Percentiles rank a stretch among this genome's conserved stretches.
Conservation (phyloP, 2,888 invertebrate species). For the Hedychridium roseum region DNA sequence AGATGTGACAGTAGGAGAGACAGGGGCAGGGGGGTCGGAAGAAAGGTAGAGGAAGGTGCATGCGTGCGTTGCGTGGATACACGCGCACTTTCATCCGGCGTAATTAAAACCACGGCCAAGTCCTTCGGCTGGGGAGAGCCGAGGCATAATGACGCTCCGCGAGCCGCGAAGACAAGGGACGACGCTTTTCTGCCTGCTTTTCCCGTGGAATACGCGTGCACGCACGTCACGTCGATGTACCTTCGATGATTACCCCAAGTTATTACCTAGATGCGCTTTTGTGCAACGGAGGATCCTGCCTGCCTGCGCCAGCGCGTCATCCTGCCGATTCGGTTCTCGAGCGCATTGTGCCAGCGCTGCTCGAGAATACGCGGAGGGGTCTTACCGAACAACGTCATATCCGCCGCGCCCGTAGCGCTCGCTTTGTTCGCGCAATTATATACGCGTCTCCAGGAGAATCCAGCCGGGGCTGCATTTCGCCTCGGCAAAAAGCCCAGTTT, state of each 20-base stretch:
- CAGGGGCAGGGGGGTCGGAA: slow-evolving; percentile 15
- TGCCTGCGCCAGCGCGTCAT: slow-evolving; percentile 27
- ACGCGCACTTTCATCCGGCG: slow-evolving; percentile 58
- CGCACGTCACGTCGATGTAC: slow-evolving; percentile 22
- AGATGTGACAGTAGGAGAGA: slow-evolving; percentile 16
- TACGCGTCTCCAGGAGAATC: no score
- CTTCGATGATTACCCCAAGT: slow-evolving; percentile 56
- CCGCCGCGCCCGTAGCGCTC: no score
- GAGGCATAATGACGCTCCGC: slow-evolving; percentile 41
- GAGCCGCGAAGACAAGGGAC: slow-evolving; percentile 42
- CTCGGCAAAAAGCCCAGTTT: no score
- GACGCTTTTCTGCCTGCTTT: slow-evolving; percentile 12
- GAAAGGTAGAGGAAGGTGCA: slow-evolving; percentile 19
- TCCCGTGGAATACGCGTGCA: slow-evolving; percentile 9
- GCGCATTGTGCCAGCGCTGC: slow-evolving; percentile 25
- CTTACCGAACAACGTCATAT: no score
- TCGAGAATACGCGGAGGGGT: slow-evolving; percentile 23
- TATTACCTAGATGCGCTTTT: slow-evolving; percentile 52
- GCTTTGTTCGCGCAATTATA: no score
- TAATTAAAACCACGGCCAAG: slow-evolving; percentile 60
- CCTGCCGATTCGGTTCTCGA: slow-evolving; percentile 31
- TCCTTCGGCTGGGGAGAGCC: slow-evolving; percentile 39
- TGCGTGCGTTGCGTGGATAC: slow-evolving; percentile 30
- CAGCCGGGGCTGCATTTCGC: no score
- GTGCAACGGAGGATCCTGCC: slow-evolving; percentile 31